phyloP scores from a whole-genome alignment of 2,113 vertebrate genomes.

The Acrocephalus arundinaceus region DNA sequence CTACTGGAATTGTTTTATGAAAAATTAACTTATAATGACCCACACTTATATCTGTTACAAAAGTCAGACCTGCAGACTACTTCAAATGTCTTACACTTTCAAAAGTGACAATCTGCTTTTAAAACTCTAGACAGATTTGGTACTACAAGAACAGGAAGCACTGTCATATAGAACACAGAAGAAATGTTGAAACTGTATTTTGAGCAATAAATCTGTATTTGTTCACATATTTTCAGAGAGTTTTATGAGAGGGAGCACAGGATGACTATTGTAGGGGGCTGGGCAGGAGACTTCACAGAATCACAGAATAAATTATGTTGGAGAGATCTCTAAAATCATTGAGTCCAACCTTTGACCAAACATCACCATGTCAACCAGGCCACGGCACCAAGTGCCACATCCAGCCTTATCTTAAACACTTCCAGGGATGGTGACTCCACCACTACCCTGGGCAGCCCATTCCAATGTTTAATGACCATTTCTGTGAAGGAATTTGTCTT shows the following conservation, averaged over 20 bases:
- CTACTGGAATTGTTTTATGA: not conserved
- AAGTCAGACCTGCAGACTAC: not conserved
- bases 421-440: too few relatives aligned
- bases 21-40: not conserved
- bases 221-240: not conserved
- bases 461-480: not conserved
- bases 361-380: not conserved
- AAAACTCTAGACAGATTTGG: not conserved
- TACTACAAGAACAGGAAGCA: not conserved
- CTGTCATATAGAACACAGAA: not conserved
- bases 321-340: not conserved
- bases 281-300: not conserved
- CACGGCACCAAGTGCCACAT: fast-evolving
- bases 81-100: not conserved
- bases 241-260: not conserved
- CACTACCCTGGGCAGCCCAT: not conserved
- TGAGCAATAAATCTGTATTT: not conserved
- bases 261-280: fast-evolving
- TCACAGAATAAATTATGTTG: not conserved
- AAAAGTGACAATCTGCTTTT: not conserved
- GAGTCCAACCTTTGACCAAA: not conserved
- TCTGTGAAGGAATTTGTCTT: not conserved
- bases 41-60: not conserved
- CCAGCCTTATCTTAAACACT: not conserved
- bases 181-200: not conserved